Evolutionary conservation across 2,113 vertebrate genomes (phyloP).

Genomic region (Prinia subflava): DNA sequence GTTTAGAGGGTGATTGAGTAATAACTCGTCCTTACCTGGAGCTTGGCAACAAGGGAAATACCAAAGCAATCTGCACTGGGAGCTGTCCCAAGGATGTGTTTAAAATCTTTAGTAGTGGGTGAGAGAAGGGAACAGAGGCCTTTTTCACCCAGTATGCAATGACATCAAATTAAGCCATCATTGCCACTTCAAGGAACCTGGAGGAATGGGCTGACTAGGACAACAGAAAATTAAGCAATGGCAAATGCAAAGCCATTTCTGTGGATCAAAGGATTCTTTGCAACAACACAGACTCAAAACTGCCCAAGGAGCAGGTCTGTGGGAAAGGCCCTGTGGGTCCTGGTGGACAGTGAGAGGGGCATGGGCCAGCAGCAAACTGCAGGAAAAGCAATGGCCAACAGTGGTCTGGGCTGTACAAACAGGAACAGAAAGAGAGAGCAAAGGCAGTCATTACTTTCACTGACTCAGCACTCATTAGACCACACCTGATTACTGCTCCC

Average conservation of each 20-base stretch:
- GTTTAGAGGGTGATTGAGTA: neutral
- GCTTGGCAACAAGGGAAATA: neutral
- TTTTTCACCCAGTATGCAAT: neutral
- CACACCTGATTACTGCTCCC: neutral
- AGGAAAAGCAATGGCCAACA: neutral
- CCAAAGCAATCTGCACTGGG: neutral
- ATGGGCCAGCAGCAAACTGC: neutral
- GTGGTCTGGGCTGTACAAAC: neutral
- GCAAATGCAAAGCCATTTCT: neutral
- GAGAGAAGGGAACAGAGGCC: neutral
- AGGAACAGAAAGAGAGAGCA: neutral
- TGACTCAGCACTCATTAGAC: neutral
- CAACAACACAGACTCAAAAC: neutral
- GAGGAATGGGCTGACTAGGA: neutral
- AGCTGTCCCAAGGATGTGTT: neutral
- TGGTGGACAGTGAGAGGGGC: neutral
- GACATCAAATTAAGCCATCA: neutral
- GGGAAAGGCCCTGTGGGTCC: neutral
- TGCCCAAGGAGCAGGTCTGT: neutral
- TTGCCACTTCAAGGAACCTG: neutral
- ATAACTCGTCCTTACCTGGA: neutral
- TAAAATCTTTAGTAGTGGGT: neutral
- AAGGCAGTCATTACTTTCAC: neutral
- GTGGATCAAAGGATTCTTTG: neutral
- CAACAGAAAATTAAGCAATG: neutral